Evolutionary conservation across 2,113 vertebrate genomes (phyloP).

Genomic region (Hemichromis elongatus): DNA sequence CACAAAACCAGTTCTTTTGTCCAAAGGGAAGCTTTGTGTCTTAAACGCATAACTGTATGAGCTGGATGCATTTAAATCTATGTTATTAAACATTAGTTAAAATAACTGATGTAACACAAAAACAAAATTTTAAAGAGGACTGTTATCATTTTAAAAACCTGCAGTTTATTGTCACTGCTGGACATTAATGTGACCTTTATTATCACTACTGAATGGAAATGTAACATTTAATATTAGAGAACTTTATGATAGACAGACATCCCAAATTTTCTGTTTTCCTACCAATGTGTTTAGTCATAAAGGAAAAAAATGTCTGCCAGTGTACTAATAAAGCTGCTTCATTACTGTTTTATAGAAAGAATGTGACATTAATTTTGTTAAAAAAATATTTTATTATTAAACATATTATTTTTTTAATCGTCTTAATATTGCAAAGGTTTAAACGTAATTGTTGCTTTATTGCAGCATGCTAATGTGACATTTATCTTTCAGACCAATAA

Average conservation of each 20-base stretch:
- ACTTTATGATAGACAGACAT: not conserved
- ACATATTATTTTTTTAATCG: no score
- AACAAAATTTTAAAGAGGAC: not conserved
- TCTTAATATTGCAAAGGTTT: not conserved
- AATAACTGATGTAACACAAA: not conserved
- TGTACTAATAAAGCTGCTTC: not conserved
- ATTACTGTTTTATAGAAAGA: not conserved
- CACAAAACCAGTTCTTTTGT: not conserved
- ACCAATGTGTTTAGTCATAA: not conserved
- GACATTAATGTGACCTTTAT: constrained; percentile 34
- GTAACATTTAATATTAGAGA: constrained; percentile 40
- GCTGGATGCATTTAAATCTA: not conserved
- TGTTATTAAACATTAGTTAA: not conserved
- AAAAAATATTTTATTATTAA: not conserved
- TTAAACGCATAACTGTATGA: not conserved
- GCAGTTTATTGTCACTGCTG: not conserved
- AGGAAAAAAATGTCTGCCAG: not conserved
- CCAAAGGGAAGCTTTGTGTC: not conserved
- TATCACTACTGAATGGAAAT: constrained; percentile 46
- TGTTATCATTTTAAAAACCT: constrained; percentile 8
- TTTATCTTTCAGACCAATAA: not conserved
- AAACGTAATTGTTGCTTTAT: not conserved
- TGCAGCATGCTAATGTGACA: not conserved
- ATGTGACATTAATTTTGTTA: not conserved
- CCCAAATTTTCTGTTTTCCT: not conserved